Evolutionary conservation across 1,140 invertebrate genomes (phyloP).

Genomic region (Octopus sinensis): DNA sequence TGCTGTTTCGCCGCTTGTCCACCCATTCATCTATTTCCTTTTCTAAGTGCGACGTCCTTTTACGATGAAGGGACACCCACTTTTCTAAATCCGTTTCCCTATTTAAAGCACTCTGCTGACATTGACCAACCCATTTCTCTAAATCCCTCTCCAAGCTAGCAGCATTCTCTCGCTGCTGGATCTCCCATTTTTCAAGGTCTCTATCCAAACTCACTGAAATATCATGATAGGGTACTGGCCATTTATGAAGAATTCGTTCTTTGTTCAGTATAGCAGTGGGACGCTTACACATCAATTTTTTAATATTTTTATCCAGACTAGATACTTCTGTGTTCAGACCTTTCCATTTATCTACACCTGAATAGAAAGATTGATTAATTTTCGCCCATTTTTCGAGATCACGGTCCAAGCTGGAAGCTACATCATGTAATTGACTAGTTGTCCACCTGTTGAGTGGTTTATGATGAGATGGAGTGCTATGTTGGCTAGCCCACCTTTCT

Average conservation of each 20-base stretch:
- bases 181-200: neutral
- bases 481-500: neutral
- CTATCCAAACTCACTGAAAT: neutral
- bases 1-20: neutral
- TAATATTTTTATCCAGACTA: neutral
- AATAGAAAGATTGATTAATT: neutral
- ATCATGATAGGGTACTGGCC: neutral
- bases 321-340: neutral
- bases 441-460: neutral
- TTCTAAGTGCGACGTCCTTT: neutral
- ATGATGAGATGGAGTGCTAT: neutral
- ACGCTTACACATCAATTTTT: neutral
- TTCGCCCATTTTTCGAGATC: neutral
- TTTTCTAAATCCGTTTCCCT: neutral
- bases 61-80: constrained; percentile 3
- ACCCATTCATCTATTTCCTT: constrained; percentile 9
- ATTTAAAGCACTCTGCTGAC: constrained; percentile 4
- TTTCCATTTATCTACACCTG: neutral
- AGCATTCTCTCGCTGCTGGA: neutral
- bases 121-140: neutral
- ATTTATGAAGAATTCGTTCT: neutral
- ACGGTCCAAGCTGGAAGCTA: neutral
- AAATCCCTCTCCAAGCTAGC: neutral
- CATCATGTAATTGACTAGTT: neutral
- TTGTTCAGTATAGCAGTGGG: neutral